Percentiles rank a stretch among this genome's conserved stretches.
Conservation (phyloP, 2,888 invertebrate genomes). For the Euspilapteryx auroguttella region DNA sequence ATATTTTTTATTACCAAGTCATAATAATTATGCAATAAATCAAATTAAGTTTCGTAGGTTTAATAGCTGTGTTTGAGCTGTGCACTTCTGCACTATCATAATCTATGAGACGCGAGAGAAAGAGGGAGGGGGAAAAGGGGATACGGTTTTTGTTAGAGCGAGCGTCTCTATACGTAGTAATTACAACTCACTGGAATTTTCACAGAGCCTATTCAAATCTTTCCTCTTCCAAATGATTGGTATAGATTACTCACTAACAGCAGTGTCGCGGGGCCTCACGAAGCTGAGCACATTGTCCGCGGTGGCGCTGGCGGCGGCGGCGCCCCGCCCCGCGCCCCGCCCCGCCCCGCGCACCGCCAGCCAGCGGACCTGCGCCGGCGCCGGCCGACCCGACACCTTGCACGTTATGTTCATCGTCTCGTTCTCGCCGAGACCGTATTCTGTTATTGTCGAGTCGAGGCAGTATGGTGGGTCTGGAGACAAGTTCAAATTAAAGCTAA, state of each 20-base stretch:
- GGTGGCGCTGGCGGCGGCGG: slow-evolving; percentile 17
- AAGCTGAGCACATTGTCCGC: slow-evolving; percentile 21
- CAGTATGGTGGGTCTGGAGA: slow-evolving; percentile 36
- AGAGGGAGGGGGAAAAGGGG: no score
- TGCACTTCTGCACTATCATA: no score
- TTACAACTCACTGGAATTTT: no score
- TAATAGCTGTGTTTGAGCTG: no score
- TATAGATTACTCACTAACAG: slow-evolving; percentile 22
- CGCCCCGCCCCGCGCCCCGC: slow-evolving; percentile 16
- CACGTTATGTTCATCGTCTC: slow-evolving; percentile 39
- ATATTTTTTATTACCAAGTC: no score
- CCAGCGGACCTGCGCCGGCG: slow-evolving; percentile 31
- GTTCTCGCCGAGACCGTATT: slow-evolving; percentile 33
- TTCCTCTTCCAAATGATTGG: neutral
- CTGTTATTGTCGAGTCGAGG: slow-evolving; percentile 20
- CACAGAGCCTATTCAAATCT: no score
- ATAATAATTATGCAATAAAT: no score
- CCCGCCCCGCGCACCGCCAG: slow-evolving; percentile 24
- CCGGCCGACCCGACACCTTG: slow-evolving; percentile 28
- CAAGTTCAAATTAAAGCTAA: no score
- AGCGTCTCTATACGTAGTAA: no score
- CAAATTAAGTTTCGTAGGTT: no score
- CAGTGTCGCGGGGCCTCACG: slow-evolving; percentile 27
- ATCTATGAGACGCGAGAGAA: no score
- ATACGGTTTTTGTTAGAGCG: no score